These are phyloP conservation scores for Riparia riparia DNA, from an alignment of 2,113 vertebrate genomes.

Conservation along the genomic window DNA sequence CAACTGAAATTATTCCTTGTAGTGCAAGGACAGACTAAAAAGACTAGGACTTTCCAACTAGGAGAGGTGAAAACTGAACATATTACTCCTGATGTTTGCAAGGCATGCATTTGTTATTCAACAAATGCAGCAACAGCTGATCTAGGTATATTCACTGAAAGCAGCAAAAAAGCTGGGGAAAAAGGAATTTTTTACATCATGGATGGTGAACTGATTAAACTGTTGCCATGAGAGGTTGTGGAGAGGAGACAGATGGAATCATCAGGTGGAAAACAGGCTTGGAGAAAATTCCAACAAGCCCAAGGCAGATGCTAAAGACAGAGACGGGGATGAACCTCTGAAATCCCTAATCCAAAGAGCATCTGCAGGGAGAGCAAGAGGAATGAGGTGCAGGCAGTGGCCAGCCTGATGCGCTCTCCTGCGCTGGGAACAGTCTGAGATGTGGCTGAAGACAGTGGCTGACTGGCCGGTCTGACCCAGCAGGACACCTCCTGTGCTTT, in stretches of 20 bases:
- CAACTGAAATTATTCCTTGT: neutral
- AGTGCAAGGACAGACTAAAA: neutral
- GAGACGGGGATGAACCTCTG: neutral
- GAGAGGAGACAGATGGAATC: neutral
- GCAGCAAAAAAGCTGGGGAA: neutral
- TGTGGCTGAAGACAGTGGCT: neutral
- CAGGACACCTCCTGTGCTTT: neutral
- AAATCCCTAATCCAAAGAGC: neutral
- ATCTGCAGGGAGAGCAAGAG: neutral
- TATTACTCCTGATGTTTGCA: neutral
- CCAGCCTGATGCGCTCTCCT: neutral
- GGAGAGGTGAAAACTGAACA: neutral
- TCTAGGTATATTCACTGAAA: neutral
- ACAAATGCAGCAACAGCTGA: neutral
- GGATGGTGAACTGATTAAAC: neutral
- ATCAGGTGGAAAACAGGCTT: neutral
- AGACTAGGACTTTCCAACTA: neutral
- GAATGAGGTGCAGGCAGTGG: neutral
- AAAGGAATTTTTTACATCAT: neutral
- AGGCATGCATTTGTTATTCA: neutral
- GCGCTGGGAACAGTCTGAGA: neutral
- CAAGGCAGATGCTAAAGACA: neutral
- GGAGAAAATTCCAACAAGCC: neutral
- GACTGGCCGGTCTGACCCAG: neutral
- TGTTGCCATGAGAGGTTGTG: neutral